A percentile compares a stretch with the other conserved stretches of the same genome.
phyloP scores from a whole-genome alignment of 1,140 invertebrate genomes.

The Thaumatotibia leucotreta region DNA sequence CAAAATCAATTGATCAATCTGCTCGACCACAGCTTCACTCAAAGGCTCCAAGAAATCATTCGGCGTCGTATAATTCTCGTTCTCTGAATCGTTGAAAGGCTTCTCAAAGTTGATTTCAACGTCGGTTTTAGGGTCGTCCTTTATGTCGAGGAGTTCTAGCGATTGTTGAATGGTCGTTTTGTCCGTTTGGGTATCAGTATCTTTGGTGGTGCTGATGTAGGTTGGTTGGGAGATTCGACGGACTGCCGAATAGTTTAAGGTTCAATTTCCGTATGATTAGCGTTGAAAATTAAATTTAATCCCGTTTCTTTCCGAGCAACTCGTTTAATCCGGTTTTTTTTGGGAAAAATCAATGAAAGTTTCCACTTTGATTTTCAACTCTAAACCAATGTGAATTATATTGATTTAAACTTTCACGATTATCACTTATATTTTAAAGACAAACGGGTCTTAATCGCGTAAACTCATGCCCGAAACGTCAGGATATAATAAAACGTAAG shows the following conservation, averaged over 20 bases:
- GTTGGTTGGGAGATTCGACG: conserved; percentile 25
- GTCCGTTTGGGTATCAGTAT: conserved; percentile 41
- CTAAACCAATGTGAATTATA: too few species aligned
- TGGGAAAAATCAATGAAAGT: too few species aligned
- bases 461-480: too few species aligned
- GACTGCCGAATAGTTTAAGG: conserved; percentile 17
- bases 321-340: too few species aligned
- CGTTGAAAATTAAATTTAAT: too few species aligned
- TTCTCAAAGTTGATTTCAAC: conserved; percentile 60
- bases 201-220: conserved; percentile 29
- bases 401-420: too few species aligned
- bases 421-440: too few species aligned
- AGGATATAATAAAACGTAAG: too few species aligned
- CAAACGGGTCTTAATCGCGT: too few species aligned
- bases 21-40: conserved; percentile 59
- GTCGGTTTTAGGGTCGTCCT: conserved; percentile 26
- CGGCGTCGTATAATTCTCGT: conserved; percentile 51
- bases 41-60: conserved; percentile 60
- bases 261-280: too few species aligned
- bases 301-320: too few species aligned
- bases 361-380: too few species aligned
- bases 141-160: conserved; percentile 51
- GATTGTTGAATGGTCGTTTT: conserved; percentile 47
- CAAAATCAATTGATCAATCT: conserved; percentile 63
- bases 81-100: conserved; percentile 40